Evolutionary conservation across 2,888 invertebrate species (phyloP).

Genomic region (Diachrysia chrysitis): DNA sequence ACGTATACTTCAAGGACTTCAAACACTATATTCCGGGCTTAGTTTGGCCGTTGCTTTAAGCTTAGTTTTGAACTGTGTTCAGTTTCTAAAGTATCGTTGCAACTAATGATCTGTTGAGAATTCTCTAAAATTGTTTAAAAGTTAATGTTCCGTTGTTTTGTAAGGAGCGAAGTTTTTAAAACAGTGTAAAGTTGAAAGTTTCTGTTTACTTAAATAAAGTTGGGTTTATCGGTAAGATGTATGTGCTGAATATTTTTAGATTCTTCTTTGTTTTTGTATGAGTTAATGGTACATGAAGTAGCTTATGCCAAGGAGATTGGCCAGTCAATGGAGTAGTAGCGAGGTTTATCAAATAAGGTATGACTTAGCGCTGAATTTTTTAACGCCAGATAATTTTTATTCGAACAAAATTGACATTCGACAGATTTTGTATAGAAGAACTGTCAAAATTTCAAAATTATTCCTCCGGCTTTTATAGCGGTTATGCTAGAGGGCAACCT

Average conservation of each 20-base stretch:
- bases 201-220: constrained; percentile 11
- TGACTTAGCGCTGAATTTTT: no score
- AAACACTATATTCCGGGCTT: constrained; percentile 37
- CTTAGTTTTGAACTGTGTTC: constrained; percentile 52
- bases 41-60: constrained; percentile 44
- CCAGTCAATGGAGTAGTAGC: not conserved
- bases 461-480: no score
- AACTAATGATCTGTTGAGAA: constrained; percentile 51
- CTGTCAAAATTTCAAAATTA: no score
- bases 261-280: not conserved
- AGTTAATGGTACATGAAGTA: not conserved
- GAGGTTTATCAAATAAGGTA: not conserved
- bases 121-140: constrained; percentile 45
- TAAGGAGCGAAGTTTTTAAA: constrained; percentile 21
- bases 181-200: constrained; percentile 14
- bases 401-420: no score
- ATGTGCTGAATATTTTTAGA: constrained; percentile 14
- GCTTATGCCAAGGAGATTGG: not conserved
- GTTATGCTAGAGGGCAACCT: no score
- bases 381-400: no score
- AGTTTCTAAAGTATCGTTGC: constrained; percentile 49
- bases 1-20: no score
- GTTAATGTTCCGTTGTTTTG: constrained; percentile 43
- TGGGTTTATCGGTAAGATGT: constrained; percentile 15
- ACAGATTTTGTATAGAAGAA: no score